Evolutionary conservation across 2,113 vertebrate genomes (phyloP), one percentile per base, ranked within the genome.

Genomic region (Saimiri boliviensis): DNA sequence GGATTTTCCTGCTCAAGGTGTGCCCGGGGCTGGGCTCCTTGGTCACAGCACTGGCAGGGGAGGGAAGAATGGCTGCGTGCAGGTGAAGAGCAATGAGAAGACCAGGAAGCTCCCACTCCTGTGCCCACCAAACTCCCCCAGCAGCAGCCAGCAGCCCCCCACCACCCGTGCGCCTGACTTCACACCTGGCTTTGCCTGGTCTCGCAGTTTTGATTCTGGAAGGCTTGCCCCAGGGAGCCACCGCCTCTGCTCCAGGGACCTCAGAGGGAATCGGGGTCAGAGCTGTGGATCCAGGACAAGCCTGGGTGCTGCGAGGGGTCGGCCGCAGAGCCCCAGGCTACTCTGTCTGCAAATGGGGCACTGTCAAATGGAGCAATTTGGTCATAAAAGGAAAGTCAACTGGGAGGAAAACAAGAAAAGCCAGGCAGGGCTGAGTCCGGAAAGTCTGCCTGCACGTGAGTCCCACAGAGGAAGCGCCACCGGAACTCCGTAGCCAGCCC

Each of bases 381-480:
- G 8, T 19, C 11, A 52, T 8, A 40, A 4, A 20, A 45, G 37
- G 35, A 8, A 10, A 68, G 19, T 8, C 40, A 25, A 0, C n/a
- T 4, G 7, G 47, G 1, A 30, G 13, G 52, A n/a, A 68, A 56
- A 2, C 45, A 17, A 5, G 30, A 8, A 27, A 20, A 10, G 2
- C 21, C 30, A 40, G 73, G 4, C 0, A 30, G 5, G 3, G 23
- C 87, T 0, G 2, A 17, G n/a, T 0, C 35, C 6, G 0, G 32
- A 35, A 32, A 47, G 17, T 6, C 0, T 19, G 8, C 7, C 0
- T 2, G 76, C 0, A 6, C 45, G 6, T 4, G 0, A 2, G 40
- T 2, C 5, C 77, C 0, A 2, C 4, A 0, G 6, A 11, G 25
- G 37, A 77, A 35, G 5, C 2, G 2, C 0, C 3, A 1, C 14